Conservation (phyloP, 2,113 vertebrate species). For the Cisticola juncidis region DNA sequence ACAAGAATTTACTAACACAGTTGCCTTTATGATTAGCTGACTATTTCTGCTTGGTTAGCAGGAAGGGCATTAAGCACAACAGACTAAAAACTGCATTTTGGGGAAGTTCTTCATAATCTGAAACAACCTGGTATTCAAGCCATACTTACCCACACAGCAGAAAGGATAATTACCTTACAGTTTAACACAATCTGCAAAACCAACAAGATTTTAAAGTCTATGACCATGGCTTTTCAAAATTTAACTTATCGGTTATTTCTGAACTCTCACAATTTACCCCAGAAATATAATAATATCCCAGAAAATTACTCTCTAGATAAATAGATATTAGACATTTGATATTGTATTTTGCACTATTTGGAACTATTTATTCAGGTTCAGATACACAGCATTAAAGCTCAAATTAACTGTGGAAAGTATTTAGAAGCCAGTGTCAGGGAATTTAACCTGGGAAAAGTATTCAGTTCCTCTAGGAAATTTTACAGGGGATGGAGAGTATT, state of each 20-base stretch:
- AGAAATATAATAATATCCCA: no score
- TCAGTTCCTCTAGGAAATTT: neutral
- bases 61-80: neutral
- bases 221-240: neutral
- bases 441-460: neutral
- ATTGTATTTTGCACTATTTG: neutral
- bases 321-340: neutral
- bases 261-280: neutral
- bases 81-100: neutral
- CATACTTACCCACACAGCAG: constrained; percentile 27
- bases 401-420: neutral
- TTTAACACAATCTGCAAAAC: constrained; percentile 15
- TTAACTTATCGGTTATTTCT: neutral
- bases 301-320: neutral
- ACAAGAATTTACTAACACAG: neutral
- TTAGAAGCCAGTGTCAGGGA: neutral
- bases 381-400: neutral
- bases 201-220: neutral
- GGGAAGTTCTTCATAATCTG: neutral
- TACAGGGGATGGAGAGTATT: rapidly evolving
- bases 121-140: neutral
- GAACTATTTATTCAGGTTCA: neutral
- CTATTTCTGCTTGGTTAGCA: neutral
- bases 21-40: neutral
- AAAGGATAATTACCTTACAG: neutral